Base-by-base conservation (phyloP, 92 coral and sea anemone genomes). In the Porites lobata region DNA sequence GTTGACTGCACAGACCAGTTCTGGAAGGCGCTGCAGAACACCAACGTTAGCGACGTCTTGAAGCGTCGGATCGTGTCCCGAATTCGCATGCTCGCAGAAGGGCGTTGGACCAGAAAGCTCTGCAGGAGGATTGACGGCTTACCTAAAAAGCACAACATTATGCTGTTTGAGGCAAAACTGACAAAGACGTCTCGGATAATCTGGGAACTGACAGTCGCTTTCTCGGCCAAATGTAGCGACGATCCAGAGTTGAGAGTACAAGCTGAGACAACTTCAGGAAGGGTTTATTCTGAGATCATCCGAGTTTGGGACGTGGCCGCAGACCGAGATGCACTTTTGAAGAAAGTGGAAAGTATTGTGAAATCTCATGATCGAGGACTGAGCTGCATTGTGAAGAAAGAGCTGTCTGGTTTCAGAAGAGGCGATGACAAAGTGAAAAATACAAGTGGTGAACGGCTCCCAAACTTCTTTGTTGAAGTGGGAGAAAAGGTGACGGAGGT, bases 241-340 rank as follows among this genome's bases (percentile, higher is more conserved):
- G 92, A 96, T 74, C 98, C 96, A 8, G 89, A 92, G 63, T 66
- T 97, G 58, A 87, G 96, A 78, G 73, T 88, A 26, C 91, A 92
- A 54, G 56, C 76, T 17, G 66, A 77, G 38, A 54, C 82, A 26
- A 76, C 77, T 61, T 81, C 65, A 12, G 96, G 96, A 65, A 79
- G 92, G n/a, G 93, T 97, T 21, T 97, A 97, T 73, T 93, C 99
- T 7, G 99, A 97, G 69, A 96, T 97, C 24, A 96, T 97, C 72
- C 94, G 99, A 65, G 95, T 97, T 26, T 97, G 99, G 99, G 98
- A 96, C 79, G 91, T 97, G 43, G 96, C 93, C 7, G 90, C 93
- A 9, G 92, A 81, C 77, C 95, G 96, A 70, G 93, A 91, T 66
- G 89, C 89, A 57, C 92, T 97, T 68, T 88, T 90, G 47, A 91